Conservation (phyloP, 2,888 invertebrate genomes). For the Papilio demoleus region DNA sequence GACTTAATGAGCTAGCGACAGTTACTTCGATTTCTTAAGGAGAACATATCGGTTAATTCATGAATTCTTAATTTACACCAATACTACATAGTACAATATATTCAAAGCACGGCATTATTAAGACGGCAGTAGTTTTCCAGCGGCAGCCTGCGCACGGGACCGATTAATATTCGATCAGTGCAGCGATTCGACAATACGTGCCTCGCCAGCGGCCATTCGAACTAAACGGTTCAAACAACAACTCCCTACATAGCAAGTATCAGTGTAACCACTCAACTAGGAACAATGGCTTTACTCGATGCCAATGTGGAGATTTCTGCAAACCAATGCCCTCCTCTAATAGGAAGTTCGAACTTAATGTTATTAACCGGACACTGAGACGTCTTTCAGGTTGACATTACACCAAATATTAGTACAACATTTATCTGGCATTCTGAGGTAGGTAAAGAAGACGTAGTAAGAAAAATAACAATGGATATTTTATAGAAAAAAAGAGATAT, state of each 20-base stretch:
- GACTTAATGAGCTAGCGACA: slow-evolving; percentile 46
- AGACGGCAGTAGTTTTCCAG: slow-evolving; percentile 43
- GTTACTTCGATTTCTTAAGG: not conserved
- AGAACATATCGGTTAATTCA: slow-evolving; percentile 27
- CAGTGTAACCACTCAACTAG: slow-evolving; percentile 28
- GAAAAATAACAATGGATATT: not conserved
- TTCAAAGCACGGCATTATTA: not conserved
- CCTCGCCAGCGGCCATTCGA: slow-evolving; percentile 22
- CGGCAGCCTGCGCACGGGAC: not conserved
- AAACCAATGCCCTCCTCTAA: not conserved
- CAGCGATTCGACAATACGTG: slow-evolving; percentile 35
- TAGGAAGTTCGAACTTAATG: slow-evolving; percentile 12
- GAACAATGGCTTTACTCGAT: slow-evolving; percentile 31
- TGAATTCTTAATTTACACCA: slow-evolving; percentile 37
- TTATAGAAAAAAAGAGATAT: not conserved
- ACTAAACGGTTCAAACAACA: slow-evolving; percentile 15
- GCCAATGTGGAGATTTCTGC: slow-evolving; percentile 24
- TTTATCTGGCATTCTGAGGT: too few relatives aligned
- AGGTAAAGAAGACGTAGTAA: not conserved
- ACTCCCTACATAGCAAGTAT: slow-evolving; percentile 30
- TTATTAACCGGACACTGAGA: not conserved
- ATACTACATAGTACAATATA: slow-evolving; percentile 9
- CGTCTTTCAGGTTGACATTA: too few relatives aligned
- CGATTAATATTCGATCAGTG: slow-evolving; percentile 39
- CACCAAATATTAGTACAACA: too few relatives aligned